phyloP scores from a whole-genome alignment of 2,888 invertebrate species.

The Tinea semifulvella region DNA sequence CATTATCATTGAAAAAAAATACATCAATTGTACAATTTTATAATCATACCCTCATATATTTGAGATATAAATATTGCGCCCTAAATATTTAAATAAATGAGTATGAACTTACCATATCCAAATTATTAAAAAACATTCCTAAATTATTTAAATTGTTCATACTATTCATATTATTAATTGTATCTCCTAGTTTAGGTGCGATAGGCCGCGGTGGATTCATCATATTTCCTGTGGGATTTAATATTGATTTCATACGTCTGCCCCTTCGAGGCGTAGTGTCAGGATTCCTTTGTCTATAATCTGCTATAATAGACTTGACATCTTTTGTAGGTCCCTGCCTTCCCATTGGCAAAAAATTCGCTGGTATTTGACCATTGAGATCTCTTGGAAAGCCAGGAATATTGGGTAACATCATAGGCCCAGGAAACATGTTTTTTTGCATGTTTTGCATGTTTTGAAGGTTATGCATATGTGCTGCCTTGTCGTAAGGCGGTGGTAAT shows the following conservation, averaged over 20 bases:
- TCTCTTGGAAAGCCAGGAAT: conserved; percentile 51
- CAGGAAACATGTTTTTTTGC: conserved; percentile 40
- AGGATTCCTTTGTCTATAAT: conserved; percentile 77
- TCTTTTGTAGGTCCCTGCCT: conserved; percentile 82
- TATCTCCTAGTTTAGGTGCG: conserved; percentile 48
- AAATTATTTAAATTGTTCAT: conserved; percentile 34
- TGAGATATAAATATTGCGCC: too few relatives aligned
- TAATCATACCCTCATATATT: too few relatives aligned
- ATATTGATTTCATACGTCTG: conserved; percentile 66
- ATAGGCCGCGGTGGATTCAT: conserved; percentile 44
- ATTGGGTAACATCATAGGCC: conserved; percentile 48
- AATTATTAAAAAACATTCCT: conserved; percentile 56
- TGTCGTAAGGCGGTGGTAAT: conserved; percentile 55
- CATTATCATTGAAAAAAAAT: too few relatives aligned
- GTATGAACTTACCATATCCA: conserved; percentile 60
- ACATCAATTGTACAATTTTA: too few relatives aligned
- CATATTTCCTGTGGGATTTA: conserved; percentile 52
- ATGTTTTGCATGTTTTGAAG: conserved; percentile 49
- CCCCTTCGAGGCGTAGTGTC: conserved; percentile 76
- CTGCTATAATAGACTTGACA: conserved; percentile 83
- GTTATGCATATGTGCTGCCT: conserved; percentile 47
- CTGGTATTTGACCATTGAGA: conserved; percentile 65
- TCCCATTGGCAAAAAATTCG: conserved; percentile 65
- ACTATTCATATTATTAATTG: conserved; percentile 29
- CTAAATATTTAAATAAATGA: too few relatives aligned